Evolutionary conservation across 2,888 invertebrate species (phyloP).

Genomic region (Pandemis heparana): DNA sequence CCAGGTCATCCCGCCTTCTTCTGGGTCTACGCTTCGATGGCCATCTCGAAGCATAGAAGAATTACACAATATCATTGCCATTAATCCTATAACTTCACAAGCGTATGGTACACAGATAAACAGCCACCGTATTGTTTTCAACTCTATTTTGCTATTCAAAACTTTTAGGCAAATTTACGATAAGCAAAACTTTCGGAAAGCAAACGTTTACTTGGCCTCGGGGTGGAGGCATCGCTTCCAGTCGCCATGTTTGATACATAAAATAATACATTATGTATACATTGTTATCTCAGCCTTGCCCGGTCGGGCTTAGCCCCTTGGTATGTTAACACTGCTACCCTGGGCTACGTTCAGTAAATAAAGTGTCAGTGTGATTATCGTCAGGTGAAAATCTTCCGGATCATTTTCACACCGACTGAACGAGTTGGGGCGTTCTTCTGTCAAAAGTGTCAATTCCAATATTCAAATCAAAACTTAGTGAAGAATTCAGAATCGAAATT

Average conservation of each 20-base stretch:
- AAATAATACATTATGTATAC: conserved; percentile 4
- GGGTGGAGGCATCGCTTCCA: not conserved
- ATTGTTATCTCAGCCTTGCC: conserved; percentile 15
- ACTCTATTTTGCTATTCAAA: not conserved
- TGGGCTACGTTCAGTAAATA: no score
- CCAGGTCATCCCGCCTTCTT: no score
- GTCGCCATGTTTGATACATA: not conserved
- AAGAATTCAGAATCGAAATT: no score
- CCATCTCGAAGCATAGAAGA: no score
- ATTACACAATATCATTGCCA: not conserved
- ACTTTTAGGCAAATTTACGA: not conserved
- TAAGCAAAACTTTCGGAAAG: not conserved
- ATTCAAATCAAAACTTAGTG: no score
- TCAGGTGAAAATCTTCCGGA: no score
- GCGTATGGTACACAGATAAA: not conserved
- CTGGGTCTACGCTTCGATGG: no score
- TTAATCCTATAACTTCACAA: not conserved
- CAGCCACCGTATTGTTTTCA: not conserved
- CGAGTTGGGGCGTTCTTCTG: no score
- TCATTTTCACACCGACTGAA: no score
- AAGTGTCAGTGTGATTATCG: no score
- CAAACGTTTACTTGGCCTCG: not conserved
- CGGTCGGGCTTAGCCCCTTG: not conserved
- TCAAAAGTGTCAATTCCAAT: no score
- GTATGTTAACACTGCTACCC: not conserved